Conservation (phyloP, 2,888 invertebrate genomes). For the Thera britannica region DNA sequence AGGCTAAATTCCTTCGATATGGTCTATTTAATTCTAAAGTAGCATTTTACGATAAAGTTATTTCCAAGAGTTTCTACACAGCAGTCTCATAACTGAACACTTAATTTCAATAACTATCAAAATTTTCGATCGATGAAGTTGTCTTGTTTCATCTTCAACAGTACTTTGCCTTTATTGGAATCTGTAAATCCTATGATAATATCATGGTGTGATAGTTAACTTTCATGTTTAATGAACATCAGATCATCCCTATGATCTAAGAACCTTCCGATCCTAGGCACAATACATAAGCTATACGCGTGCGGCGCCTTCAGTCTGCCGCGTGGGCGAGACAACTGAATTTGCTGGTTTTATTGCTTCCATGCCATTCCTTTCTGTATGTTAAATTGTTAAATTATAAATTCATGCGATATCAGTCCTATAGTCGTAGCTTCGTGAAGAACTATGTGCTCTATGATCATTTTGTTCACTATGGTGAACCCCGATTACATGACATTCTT, state of each 20-base stretch:
- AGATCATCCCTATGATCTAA: constrained; percentile 36
- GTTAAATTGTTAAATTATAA: constrained; percentile 24
- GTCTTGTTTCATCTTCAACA: background rate
- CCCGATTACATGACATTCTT: too few species aligned
- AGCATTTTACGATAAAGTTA: constrained; percentile 5
- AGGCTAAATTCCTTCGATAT: constrained; percentile 63
- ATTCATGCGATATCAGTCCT: constrained; percentile 26
- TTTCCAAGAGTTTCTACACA: background rate
- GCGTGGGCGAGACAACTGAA: constrained; percentile 75
- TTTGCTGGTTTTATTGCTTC: constrained; percentile 71
- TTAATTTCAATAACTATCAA: background rate
- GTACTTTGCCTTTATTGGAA: background rate
- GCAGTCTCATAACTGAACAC: background rate
- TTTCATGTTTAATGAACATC: constrained; percentile 41
- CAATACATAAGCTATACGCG: constrained; percentile 47
- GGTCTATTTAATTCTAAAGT: constrained; percentile 57
- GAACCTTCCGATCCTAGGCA: constrained; percentile 31
- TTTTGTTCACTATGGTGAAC: constrained; percentile 10
- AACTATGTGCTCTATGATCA: constrained; percentile 2
- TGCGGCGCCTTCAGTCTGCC: constrained; percentile 76
- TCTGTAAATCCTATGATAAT: background rate
- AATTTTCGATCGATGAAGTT: background rate
- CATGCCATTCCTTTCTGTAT: constrained; percentile 65
- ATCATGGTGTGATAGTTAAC: constrained; percentile 29
- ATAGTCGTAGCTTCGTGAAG: constrained; percentile 4